These are phyloP conservation scores for Danio tinwini DNA, from an alignment of 2,797 vertebrate genomes.

Conservation along the genomic window DNA sequence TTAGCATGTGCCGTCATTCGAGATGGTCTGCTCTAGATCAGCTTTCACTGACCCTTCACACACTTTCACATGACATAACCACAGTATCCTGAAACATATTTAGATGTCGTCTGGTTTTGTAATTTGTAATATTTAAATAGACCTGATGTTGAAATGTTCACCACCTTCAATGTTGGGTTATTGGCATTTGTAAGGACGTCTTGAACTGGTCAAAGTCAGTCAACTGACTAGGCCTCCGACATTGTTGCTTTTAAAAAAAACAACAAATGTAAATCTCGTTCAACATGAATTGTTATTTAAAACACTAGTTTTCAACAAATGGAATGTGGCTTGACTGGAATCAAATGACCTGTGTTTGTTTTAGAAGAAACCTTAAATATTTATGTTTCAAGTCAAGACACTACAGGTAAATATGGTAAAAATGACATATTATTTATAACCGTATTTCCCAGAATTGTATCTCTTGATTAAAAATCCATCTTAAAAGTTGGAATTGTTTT, in stretches of 20 bases:
- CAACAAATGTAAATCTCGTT: not conserved
- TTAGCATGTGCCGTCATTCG: constrained; percentile 32
- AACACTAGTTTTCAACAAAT: not conserved
- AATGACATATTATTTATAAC: too few species aligned
- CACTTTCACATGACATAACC: constrained; percentile 23
- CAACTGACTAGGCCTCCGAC: not conserved
- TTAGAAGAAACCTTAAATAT: not conserved
- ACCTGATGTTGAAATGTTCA: not conserved
- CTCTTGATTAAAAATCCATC: too few species aligned
- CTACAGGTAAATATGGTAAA: too few species aligned
- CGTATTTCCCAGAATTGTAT: too few species aligned
- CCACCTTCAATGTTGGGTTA: not conserved
- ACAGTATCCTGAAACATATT: not conserved
- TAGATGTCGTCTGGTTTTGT: constrained; percentile 10
- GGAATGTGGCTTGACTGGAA: not conserved
- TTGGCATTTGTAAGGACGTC: not conserved
- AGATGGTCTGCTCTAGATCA: constrained; percentile 15
- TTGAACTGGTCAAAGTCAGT: not conserved
- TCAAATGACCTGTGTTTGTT: not conserved
- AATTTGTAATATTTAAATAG: not conserved
- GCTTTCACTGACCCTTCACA: not conserved
- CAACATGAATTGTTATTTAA: not conserved
- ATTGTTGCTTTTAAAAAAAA: not conserved
- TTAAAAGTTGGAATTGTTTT: too few species aligned
- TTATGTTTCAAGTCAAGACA: not conserved